Evolutionary conservation across 2,797 vertebrate species (phyloP).

Genomic region (Leucoraja ocellata): DNA sequence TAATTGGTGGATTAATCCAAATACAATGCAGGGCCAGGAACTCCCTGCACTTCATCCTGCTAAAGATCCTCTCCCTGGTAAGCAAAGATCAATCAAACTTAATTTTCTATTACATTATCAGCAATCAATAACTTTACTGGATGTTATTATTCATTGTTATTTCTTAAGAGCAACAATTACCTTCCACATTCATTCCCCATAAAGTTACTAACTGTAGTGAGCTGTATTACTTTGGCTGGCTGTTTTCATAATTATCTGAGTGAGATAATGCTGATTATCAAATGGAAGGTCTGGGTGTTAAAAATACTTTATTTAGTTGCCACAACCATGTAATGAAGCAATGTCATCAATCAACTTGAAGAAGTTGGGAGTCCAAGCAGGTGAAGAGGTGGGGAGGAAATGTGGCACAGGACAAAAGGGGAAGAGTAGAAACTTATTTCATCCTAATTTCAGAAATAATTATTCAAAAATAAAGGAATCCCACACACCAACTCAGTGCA

Average conservation of each 20-base stretch:
- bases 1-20: conserved; percentile 52
- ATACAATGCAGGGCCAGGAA: conserved; percentile 50
- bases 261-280: background rate
- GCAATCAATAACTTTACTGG: background rate
- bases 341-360: background rate
- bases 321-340: background rate
- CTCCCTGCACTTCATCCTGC: conserved; percentile 48
- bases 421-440: too few relatives aligned
- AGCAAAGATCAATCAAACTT: conserved; percentile 39
- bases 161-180: background rate
- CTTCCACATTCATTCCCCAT: background rate
- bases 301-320: background rate
- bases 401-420: background rate
- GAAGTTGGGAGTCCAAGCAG: background rate
- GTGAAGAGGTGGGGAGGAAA: too few relatives aligned
- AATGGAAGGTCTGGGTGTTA: background rate
- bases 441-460: too few relatives aligned
- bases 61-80: conserved; percentile 50
- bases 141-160: background rate
- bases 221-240: too few relatives aligned
- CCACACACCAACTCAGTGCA: too few relatives aligned
- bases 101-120: background rate
- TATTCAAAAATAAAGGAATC: too few relatives aligned
- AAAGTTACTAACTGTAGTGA: background rate
- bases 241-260: background rate